These are phyloP conservation scores for Oophaga pumilio DNA, from an alignment of 2,113 vertebrate species.

Conservation along the genomic window DNA sequence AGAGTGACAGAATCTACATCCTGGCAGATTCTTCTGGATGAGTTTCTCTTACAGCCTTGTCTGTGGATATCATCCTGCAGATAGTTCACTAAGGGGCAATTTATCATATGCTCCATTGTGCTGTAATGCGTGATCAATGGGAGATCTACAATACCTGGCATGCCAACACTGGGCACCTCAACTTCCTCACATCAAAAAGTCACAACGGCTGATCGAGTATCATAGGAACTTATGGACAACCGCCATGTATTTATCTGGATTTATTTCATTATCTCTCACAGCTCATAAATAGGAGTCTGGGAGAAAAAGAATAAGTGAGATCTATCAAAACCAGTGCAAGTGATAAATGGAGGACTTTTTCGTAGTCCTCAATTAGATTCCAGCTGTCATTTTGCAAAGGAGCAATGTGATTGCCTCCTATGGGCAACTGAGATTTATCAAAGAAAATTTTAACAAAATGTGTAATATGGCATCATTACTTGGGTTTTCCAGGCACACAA, in stretches of 20 bases:
- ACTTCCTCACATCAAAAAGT: neutral
- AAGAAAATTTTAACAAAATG: no score
- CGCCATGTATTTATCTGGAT: neutral
- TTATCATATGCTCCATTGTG: constrained; percentile 6
- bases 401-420: no score
- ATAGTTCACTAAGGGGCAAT: neutral
- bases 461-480: no score
- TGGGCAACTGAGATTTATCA: no score
- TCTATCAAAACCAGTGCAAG: neutral
- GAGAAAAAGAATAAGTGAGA: neutral
- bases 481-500: no score
- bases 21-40: neutral
- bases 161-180: neutral
- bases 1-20: neutral
- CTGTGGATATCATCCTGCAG: neutral
- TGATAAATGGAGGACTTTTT: neutral
- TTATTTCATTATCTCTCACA: neutral
- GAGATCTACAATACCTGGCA: neutral
- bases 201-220: neutral
- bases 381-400: no score
- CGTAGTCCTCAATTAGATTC: neutral
- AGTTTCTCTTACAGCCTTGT: neutral
- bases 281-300: neutral
- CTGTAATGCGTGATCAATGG: neutral
- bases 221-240: neutral